phyloP scores from a whole-genome alignment of 2,888 invertebrate genomes.

The Prosapia bicincta region DNA sequence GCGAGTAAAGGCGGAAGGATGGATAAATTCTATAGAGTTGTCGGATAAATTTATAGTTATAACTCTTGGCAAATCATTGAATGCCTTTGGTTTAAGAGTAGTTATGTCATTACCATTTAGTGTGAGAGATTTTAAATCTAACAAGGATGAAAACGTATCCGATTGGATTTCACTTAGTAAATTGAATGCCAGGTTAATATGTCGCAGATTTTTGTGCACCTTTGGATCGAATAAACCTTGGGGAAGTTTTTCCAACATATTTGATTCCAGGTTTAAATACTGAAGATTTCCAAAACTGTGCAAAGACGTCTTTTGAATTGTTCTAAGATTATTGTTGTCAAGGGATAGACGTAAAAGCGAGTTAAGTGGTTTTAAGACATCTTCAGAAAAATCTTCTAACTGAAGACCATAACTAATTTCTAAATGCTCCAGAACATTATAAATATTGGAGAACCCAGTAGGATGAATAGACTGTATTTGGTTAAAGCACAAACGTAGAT shows the following conservation, averaged over 20 bases:
- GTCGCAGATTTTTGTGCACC: slow-evolving; percentile 69
- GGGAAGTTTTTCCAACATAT: slow-evolving; percentile 69
- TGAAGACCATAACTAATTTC: slow-evolving; percentile 83
- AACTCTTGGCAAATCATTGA: slow-evolving; percentile 72
- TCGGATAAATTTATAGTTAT: slow-evolving; percentile 78
- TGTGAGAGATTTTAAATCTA: slow-evolving; percentile 71
- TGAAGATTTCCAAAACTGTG: slow-evolving; percentile 64
- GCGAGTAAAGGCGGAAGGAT: slow-evolving; percentile 68
- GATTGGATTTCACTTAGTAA: slow-evolving; percentile 63
- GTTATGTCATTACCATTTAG: slow-evolving; percentile 74
- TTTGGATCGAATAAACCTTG: slow-evolving; percentile 64
- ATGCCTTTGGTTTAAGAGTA: slow-evolving; percentile 65
- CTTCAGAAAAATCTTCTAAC: slow-evolving; percentile 68
- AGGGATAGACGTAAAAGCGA: slow-evolving; percentile 78
- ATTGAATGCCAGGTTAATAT: slow-evolving; percentile 80
- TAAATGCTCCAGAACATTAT: slow-evolving; percentile 70
- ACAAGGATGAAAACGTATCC: slow-evolving; percentile 67
- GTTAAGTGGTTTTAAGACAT: slow-evolving; percentile 69
- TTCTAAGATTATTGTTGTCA: slow-evolving; percentile 82
- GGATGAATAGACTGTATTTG: slow-evolving; percentile 77
- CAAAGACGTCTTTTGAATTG: slow-evolving; percentile 64
- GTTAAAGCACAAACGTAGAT: slow-evolving; percentile 89
- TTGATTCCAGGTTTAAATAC: slow-evolving; percentile 83
- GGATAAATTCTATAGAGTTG: slow-evolving; percentile 72
- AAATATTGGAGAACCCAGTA: slow-evolving; percentile 73